Conservation (phyloP, 2,888 invertebrate species). For the Microchrysa polita region DNA sequence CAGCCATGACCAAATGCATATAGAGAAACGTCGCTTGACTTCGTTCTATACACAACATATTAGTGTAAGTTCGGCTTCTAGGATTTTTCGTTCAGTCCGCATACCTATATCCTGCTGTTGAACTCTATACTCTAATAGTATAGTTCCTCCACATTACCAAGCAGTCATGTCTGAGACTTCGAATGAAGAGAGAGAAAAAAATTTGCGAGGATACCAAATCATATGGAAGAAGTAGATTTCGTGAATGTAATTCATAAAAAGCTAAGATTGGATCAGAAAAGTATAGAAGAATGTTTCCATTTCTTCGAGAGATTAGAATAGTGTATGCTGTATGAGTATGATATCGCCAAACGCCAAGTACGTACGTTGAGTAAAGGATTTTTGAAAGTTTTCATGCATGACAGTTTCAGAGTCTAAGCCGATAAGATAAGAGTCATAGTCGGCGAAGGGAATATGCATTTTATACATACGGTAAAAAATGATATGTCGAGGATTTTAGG, state of each 20-base stretch:
- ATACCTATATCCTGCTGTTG: too few relatives aligned
- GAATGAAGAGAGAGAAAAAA: constrained; percentile 13
- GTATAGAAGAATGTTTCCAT: constrained; percentile 1
- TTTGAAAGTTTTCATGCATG: constrained; percentile 27
- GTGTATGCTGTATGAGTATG: too few relatives aligned
- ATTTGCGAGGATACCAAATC: too few relatives aligned
- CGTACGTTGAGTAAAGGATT: not conserved
- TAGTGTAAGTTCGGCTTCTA: too few relatives aligned
- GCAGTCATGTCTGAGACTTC: not conserved
- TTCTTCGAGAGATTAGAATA: too few relatives aligned
- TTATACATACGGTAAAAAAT: too few relatives aligned
- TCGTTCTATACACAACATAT: not conserved
- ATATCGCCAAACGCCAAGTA: too few relatives aligned
- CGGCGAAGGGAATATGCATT: not conserved
- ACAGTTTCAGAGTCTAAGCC: constrained; percentile 22
- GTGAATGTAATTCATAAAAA: constrained; percentile 22
- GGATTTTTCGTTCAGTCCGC: too few relatives aligned
- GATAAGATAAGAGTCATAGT: constrained; percentile 38
- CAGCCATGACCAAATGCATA: not conserved
- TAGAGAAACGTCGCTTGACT: too few relatives aligned
- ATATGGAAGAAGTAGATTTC: constrained; percentile 39
- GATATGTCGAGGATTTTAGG: too few relatives aligned
- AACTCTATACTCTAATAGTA: too few relatives aligned
- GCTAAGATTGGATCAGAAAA: not conserved
- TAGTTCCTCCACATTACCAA: too few relatives aligned